Base-by-base conservation (phyloP, 2,797 vertebrate genomes). In the Acanthurus tractus region DNA sequence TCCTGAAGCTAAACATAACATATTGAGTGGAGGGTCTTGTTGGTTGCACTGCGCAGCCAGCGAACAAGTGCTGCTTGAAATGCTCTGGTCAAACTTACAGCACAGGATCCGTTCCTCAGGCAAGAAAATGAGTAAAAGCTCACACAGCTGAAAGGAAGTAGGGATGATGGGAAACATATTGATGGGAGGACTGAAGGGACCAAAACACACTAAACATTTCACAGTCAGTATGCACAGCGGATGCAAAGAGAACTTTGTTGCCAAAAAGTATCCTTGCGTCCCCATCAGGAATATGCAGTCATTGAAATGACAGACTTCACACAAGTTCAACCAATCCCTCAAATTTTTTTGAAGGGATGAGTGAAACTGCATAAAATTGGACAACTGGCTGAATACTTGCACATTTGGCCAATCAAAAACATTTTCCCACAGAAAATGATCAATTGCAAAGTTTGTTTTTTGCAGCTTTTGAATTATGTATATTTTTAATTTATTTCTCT, bases 1-100 rank as follows among this genome's bases (percentile, higher is more conserved):
- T 78, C 70, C 70, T 52, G 22, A 71, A 70, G 81, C 64, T 59
- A 68, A 80, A 87, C 70, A 74, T 46, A 75, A 82, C 34, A 65
- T 74, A 84, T 79, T 79, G 83, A 82, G 72, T 75, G 48, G 18
- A 9, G 14, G 44, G 71, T 69, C 38, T 67, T 20, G 58, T 56
- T 77, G 42, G 25, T 36, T 40, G 54, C 52, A 61, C 50, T 59
- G 29, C 12, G 52, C 49, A 68, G 25, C 48, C 70, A 63, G 23
- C n/a, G 44, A 74, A 53, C 52, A 48, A 79, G 74, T 55, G 52
- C 38, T 58, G 34, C 76, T 79, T 10, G 1, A 77, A 65, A 79
- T 69, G 71, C 45, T 64, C 18, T n/a, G 25, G 36, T n/a, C n/a
- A 63, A 67, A 77, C 45, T 63, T 65, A 70, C 46, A 86, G 76